Conservation (phyloP, 2,888 invertebrate genomes). For the Cremastinae sp. region DNA sequence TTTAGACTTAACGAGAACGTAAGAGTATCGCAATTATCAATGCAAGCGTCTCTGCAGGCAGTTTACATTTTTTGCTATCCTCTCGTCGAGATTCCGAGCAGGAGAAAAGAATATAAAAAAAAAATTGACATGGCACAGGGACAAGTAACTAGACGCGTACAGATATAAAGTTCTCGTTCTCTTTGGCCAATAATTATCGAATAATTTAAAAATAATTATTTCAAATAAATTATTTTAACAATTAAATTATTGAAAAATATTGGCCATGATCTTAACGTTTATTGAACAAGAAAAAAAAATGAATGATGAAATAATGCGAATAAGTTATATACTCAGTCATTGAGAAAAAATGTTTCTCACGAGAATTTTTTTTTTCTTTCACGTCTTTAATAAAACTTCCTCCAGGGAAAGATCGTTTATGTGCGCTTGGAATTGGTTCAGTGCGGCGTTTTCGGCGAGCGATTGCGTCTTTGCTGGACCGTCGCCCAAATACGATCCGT, state of each 20-base stretch:
- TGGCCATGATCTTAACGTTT: too few species aligned
- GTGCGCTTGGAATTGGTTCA: slow-evolving; percentile 66
- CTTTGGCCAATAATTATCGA: too few species aligned
- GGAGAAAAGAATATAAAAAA: slow-evolving; percentile 10
- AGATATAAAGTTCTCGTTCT: too few species aligned
- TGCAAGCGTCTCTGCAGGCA: slow-evolving; percentile 43
- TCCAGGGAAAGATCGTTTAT: slow-evolving; percentile 72
- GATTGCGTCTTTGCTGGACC: slow-evolving; percentile 63
- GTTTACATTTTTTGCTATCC: slow-evolving; percentile 20
- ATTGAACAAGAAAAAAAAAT: too few species aligned
- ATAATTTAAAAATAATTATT: slow-evolving; percentile 24
- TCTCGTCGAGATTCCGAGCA: slow-evolving; percentile 14
- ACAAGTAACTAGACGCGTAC: slow-evolving; percentile 39
- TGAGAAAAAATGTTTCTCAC: too few species aligned
- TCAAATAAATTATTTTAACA: too few species aligned
- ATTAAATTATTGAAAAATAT: too few species aligned
- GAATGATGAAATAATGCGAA: too few species aligned
- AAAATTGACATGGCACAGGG: slow-evolving; percentile 55
- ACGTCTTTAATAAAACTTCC: slow-evolving; percentile 73
- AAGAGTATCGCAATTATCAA: slow-evolving; percentile 41
- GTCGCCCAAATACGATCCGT: slow-evolving; percentile 62
- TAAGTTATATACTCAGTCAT: too few species aligned
- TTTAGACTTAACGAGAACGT: neutral
- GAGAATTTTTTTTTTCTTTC: too few species aligned
- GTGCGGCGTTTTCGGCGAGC: slow-evolving; percentile 61